These are phyloP conservation scores for Erebia aethiops DNA, from an alignment of 2,888 invertebrate species.

Conservation along the genomic window DNA sequence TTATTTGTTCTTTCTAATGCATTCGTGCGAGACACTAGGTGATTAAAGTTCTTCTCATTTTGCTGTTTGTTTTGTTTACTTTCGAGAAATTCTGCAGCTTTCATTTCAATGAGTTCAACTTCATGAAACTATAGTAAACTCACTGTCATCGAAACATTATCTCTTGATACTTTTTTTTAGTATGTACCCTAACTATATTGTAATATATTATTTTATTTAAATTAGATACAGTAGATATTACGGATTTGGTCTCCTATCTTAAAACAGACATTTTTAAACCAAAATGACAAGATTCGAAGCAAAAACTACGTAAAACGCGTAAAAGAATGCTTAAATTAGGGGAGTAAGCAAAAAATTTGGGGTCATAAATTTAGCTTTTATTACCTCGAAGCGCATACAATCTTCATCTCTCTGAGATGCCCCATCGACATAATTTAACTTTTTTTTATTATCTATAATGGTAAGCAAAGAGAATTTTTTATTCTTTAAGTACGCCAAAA, in stretches of 20 bases:
- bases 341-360: conserved; percentile 75
- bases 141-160: no score
- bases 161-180: no score
- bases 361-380: conserved; percentile 80
- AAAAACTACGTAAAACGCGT: background rate
- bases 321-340: conserved; percentile 58
- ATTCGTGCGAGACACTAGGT: background rate
- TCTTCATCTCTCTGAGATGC: conserved; percentile 57
- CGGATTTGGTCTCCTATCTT: background rate
- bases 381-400: conserved; percentile 61
- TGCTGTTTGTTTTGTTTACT: no score
- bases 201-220: no score
- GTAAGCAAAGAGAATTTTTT: background rate
- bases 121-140: no score
- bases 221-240: no score
- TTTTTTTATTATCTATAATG: conserved; percentile 82
- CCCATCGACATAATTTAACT: conserved; percentile 81
- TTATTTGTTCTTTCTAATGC: conserved; percentile 15
- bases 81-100: no score
- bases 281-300: background rate
- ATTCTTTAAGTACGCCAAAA: background rate
- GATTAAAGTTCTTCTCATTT: no score
- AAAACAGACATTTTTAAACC: background rate
- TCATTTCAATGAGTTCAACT: no score
- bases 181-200: no score